These are phyloP conservation scores for Parauchenoglanis punctatus DNA, from an alignment of 2,797 vertebrate species.

Conservation along the genomic window DNA sequence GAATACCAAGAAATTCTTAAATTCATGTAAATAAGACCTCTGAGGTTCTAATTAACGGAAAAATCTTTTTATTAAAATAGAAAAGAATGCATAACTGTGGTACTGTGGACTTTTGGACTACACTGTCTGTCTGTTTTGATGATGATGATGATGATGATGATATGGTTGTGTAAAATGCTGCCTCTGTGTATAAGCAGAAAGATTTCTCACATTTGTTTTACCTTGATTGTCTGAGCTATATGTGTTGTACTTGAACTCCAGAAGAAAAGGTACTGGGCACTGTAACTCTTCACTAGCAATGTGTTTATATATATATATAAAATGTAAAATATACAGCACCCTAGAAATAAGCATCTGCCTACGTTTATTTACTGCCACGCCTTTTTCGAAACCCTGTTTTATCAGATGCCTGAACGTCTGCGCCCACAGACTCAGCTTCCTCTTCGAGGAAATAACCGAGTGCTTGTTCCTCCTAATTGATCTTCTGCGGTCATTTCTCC, in stretches of 20 bases:
- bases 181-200: neutral
- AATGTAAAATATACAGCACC: neutral
- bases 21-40: neutral
- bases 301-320: neutral
- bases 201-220: neutral
- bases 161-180: neutral
- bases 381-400: neutral
- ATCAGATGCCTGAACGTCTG: slow-evolving; percentile 36
- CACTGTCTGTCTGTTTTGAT: neutral
- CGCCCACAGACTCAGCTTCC: slow-evolving; percentile 38
- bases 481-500: neutral
- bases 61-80: neutral
- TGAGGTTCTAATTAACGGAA: neutral
- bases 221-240: too few relatives aligned
- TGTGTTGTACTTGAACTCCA: neutral
- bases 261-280: neutral
- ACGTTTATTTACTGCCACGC: slow-evolving; percentile 7
- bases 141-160: neutral
- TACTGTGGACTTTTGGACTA: neutral
- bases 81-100: neutral
- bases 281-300: neutral
- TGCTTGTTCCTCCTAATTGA: slow-evolving; percentile 26
- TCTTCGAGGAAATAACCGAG: slow-evolving; percentile 33
- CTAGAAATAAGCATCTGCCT: neutral
- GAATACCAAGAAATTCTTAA: neutral